Evolutionary conservation across 2,113 vertebrate species (phyloP), one percentile per base, ranked within the genome.

Genomic region (Gracilinanus agilis): DNA sequence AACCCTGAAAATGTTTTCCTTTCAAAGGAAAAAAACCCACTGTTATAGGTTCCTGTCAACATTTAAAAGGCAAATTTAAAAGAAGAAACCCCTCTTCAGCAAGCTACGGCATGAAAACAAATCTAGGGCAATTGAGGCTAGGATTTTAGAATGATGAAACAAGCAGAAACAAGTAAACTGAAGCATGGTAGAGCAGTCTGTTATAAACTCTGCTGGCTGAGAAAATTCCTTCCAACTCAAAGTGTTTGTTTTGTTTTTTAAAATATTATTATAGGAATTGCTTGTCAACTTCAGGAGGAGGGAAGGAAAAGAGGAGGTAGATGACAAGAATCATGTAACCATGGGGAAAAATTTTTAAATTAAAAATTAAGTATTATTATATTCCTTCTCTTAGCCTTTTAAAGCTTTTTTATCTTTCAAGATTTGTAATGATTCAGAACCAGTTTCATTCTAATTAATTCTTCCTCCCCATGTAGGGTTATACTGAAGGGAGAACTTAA

Each of bases 91-190:
- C 95, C 89, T 93, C 29, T 95, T 95, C 58, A 91, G 92, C 61
- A 49, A 67, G 53, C 44, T 56, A 90, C 91, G 92, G 92, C 90
- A 92, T 88, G 44, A 97, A 92, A 55, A 96, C 91, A 88, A 83
- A 96, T 92, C 91, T 94, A 90, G 94, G 92, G 54, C 56, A 40
- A 90, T 89, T 19, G 88, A 96, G 89, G 25, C 92, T 61, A 40
- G 2, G 25, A 75, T 96, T 97, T 97, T 24, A 55, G n/a, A 96
- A 93, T 44, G 54, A 93, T 54, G 96, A 93, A 96, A 44, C 94
- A 94, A 49, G 93, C 89, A 95, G 55, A 4, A 67, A 94, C 75
- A 96, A 93, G 91, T 19, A 96, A 44, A 53, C 88, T 93, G 29
- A 29, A 95, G 29, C 40, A n/a, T 9, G 93, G 55, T 40, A 95